Conservation (phyloP, 2,797 vertebrate genomes). For the Pachyuromys duprasi region DNA sequence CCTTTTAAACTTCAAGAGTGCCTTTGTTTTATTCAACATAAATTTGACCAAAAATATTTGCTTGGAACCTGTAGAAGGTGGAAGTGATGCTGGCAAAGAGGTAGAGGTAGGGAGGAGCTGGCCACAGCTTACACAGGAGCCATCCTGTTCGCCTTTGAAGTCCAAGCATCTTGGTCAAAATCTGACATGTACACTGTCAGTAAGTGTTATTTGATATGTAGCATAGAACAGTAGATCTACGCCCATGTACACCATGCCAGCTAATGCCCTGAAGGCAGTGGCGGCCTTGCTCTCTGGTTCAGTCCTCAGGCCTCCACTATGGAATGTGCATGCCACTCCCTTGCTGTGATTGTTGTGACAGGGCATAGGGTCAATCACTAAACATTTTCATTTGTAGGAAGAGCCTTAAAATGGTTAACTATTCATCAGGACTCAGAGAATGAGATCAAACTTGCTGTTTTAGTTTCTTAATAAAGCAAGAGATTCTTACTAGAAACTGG, state of each 20-base stretch:
- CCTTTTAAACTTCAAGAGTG: not conserved
- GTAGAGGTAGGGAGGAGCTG: not conserved
- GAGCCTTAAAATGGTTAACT: not conserved
- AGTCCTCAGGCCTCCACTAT: not conserved
- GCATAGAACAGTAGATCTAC: not conserved
- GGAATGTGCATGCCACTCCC: not conserved
- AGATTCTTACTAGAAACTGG: not conserved
- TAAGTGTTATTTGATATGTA: not conserved
- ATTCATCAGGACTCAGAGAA: not conserved
- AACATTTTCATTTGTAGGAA: not conserved
- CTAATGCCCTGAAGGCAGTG: not conserved
- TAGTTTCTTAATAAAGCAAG: slow-evolving; percentile 49
- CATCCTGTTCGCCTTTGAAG: not conserved
- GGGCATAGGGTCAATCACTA: not conserved
- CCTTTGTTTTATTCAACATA: not conserved
- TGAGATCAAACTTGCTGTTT: not conserved
- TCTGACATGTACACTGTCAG: not conserved
- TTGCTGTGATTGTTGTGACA: not conserved
- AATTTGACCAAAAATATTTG: not conserved
- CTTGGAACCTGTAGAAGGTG: not conserved
- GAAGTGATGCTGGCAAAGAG: not conserved
- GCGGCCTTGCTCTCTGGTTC: not conserved
- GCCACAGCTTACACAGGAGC: not conserved
- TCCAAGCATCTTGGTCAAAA: not conserved
- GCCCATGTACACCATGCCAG: not conserved